Base-by-base conservation (phyloP, 2,797 vertebrate species). In the Myotis vivesi region DNA sequence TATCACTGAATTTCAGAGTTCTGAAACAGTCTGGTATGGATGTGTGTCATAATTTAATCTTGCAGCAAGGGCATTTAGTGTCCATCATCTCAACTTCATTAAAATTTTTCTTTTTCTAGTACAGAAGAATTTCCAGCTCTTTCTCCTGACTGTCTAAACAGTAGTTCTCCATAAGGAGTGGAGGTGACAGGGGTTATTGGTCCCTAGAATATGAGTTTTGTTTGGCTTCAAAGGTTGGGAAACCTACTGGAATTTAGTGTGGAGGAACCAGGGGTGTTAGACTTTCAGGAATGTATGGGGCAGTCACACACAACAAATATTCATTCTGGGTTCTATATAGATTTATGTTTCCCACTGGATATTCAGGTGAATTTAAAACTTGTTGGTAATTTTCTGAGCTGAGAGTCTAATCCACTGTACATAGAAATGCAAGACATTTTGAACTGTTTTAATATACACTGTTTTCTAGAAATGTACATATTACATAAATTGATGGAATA, bases 391-490 rank as follows among this genome's bases (percentile, higher is more conserved):
- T 94, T 93, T 95, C 19, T 77, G 25, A 88, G 80, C 17, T 71
- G 36, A 73, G 53, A 95, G 71, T 71, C 11, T 68, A 92, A 75
- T 84, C 30, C 12, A 76, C 44, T 96, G 79, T 68, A 81, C 3
- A 81, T 30, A 53, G 72, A 81, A 80, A 94, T 46, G 49, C 6
- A 71, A 85, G 10, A 19, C 41, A 79, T 87, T 85, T 87, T 62
- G 28, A 87, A 81, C 4, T 41, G 0, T 81, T 77, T 83, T 53
- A 87, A 57, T 86, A 84, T 59, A 57, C 3, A 46, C 4, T 25
- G 17, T 33, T 92, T 96, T 75, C 59, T 72, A 85, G 30, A 95
- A 76, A 80, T 75, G 5, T 80, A 85, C 57, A 62, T 89, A 25
- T 22, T 49, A 66, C 8, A 3, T 81, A 76, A 80, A 80, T 66